phyloP scores from a whole-genome alignment of 2,888 invertebrate species.

The Candidula unifasciata region DNA sequence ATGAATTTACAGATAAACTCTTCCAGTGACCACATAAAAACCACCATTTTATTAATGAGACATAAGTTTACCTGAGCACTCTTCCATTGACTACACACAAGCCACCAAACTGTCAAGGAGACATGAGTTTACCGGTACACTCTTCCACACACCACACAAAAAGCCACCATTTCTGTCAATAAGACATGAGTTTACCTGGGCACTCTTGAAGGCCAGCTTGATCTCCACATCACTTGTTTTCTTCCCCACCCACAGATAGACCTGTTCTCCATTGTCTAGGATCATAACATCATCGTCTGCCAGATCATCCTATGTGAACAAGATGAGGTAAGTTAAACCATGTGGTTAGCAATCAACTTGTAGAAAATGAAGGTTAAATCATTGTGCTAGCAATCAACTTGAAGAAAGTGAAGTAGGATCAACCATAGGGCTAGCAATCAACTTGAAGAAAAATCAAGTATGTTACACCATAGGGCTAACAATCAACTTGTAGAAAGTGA shows the following conservation, averaged over 20 bases:
- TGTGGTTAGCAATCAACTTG: neutral
- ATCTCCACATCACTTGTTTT: constrained; percentile 99
- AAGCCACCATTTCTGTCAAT: neutral
- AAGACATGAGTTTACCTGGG: constrained; percentile 84
- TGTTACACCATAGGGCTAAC: too few relatives aligned
- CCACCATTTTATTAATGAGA: too few relatives aligned
- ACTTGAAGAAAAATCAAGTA: too few relatives aligned
- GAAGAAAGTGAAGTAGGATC: too few relatives aligned
- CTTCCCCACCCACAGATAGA: constrained; percentile 97
- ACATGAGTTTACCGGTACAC: constrained; percentile 87
- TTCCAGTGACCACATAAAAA: too few relatives aligned
- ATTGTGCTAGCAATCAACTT: too few relatives aligned
- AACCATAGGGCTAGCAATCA: too few relatives aligned
- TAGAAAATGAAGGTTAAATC: too few relatives aligned
- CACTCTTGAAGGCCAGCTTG: constrained; percentile 98
- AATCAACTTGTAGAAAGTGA: too few relatives aligned
- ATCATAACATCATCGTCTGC: constrained; percentile 99
- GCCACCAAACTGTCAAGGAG: neutral
- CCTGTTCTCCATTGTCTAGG: constrained; percentile 97
- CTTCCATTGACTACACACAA: too few relatives aligned
- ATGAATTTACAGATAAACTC: too few relatives aligned
- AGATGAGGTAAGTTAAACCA: neutral
- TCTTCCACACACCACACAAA: constrained; percentile 82
- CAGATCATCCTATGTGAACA: constrained; percentile 89
- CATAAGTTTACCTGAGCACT: too few relatives aligned